phyloP scores from a whole-genome alignment of 2,113 vertebrate genomes.

The Mustela nigripes region DNA sequence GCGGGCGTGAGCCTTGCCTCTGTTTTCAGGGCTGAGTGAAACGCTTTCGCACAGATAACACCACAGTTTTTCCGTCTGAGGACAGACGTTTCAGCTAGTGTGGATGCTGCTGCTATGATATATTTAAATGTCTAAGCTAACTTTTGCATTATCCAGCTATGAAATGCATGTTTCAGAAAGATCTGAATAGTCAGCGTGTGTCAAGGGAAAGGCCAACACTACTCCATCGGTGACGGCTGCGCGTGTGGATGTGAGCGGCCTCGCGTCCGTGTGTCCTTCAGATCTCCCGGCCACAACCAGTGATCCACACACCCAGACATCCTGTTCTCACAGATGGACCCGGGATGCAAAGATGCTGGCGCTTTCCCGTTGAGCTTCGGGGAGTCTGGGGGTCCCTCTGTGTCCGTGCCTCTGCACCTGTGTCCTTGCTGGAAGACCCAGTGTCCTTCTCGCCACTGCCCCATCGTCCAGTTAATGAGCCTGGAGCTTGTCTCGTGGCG shows the following conservation, averaged over 20 bases:
- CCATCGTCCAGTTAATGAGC: background rate
- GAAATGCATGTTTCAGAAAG: background rate
- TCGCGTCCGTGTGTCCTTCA: background rate
- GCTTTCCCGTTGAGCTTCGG: background rate
- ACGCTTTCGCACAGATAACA: no score
- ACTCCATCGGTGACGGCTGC: no score
- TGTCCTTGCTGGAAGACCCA: background rate
- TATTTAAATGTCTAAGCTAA: background rate
- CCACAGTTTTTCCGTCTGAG: background rate
- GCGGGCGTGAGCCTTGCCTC: background rate
- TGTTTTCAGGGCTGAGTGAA: background rate
- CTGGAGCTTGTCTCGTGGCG: no score
- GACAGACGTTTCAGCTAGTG: background rate
- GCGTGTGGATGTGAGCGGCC: accelerated
- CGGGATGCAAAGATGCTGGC: background rate
- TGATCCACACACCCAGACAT: background rate
- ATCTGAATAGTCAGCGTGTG: background rate
- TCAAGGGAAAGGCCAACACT: background rate
- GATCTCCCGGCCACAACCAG: background rate
- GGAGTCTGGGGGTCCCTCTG: background rate
- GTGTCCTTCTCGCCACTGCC: no score
- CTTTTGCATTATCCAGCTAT: background rate
- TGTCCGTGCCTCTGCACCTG: no score
- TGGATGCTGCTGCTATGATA: background rate
- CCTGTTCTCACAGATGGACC: background rate